Evolutionary conservation across 2,113 vertebrate genomes (phyloP), one percentile per base, ranked within the genome.

Genomic region (Orientallactaga bullata): DNA sequence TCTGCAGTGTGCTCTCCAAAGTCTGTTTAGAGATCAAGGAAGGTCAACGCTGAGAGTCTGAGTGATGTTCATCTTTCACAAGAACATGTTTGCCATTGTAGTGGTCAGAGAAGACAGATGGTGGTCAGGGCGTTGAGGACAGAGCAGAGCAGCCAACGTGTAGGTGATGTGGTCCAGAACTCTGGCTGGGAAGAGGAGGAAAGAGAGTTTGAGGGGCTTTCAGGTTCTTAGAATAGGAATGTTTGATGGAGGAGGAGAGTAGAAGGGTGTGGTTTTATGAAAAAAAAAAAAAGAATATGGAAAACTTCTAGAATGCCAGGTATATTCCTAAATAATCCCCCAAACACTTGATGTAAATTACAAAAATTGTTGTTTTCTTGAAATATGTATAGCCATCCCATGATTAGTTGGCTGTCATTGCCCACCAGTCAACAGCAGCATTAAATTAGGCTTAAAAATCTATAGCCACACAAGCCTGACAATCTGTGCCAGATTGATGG

Each of bases 341-440:
- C 91, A 60, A 85, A 60, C 58, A 58, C 24, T 88, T 90, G 79
- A 39, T 79, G 15, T 87, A n/a, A 76, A 58, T 68, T 77, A 51
- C 7, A 60, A 37, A 95, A 80, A 88, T 69, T 73, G 9, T 84
- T 95, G 28, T 8, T 80, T 89, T 89, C 24, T 32, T 32, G 66
- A 84, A 87, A 86, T 82, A 47, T 86, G 32, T 73, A 5, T 3
- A 61, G 17, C 32, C 1, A 7, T n/a, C 1, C 7, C 4, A 3
- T 80, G 7, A 26, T 89, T 83, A 79, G 60, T 79, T 91, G 55
- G 72, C 15, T 90, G 16, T 7, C 32, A 17, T 74, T 74, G 71
- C 17, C 13, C 6, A 32, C 60, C 20, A 84, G 58, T 71, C n/a
- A n/a, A n/a, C 35, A 68, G 12, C 30, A 93, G 72, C 35, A 73